Evolutionary conservation across 2,888 invertebrate species (phyloP).

Genomic region (Troides aeacus): DNA sequence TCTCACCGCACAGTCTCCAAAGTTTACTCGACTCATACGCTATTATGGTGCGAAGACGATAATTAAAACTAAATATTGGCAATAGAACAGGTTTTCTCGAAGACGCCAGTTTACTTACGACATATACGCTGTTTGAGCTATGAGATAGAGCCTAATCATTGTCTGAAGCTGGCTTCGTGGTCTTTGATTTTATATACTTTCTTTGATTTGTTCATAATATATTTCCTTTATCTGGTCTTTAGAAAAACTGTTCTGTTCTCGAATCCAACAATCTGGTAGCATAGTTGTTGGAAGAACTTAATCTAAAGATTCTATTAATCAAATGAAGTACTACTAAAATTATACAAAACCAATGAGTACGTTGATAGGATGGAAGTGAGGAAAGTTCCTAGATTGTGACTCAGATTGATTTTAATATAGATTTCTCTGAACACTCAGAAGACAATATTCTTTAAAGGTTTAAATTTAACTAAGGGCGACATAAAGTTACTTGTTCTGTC

Average conservation of each 20-base stretch:
- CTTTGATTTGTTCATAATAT: no score
- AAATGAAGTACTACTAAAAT: no score
- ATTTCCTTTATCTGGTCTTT: no score
- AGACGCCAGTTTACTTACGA: constrained; percentile 14
- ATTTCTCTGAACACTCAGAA: neutral
- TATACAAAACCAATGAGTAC: no score
- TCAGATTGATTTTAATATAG: neutral
- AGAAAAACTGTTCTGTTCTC: no score
- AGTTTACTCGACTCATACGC: constrained; percentile 18
- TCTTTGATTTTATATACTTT: no score
- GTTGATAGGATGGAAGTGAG: neutral
- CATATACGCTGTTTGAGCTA: constrained; percentile 4
- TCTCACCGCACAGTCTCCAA: neutral
- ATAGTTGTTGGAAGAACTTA: no score
- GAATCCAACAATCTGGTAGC: no score
- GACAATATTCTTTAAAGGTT: constrained; percentile 10
- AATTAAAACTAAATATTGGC: constrained; percentile 29
- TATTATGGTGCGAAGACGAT: constrained; percentile 26
- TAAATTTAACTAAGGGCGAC: constrained; percentile 17
- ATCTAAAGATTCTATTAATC: no score
- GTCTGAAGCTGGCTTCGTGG: neutral
- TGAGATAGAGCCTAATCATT: neutral
- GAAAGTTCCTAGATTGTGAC: neutral
- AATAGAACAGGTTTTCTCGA: constrained; percentile 22
- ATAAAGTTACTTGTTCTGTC: constrained; percentile 14